A percentile compares a stretch with the other conserved stretches of the same genome.
Evolutionary conservation across 2,113 vertebrate genomes (phyloP).

Genomic region (Shinisaurus crocodilurus): DNA sequence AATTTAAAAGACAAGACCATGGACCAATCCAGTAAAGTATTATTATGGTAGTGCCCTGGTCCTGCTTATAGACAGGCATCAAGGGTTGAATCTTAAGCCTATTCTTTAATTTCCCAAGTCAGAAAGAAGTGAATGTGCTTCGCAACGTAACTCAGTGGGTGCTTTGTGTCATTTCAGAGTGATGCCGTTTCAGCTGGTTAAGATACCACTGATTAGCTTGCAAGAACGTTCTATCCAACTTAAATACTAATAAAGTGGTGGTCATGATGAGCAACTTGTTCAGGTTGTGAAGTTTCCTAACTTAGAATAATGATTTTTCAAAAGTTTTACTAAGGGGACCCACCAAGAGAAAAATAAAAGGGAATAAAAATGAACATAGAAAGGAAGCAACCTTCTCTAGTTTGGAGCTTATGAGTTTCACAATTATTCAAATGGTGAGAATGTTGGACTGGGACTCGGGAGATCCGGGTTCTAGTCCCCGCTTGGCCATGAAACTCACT

Average conservation of each 20-base stretch:
- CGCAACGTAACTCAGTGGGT: conserved; percentile 11
- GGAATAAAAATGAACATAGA: neutral
- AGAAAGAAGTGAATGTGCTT: neutral
- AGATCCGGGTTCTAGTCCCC: too few relatives aligned
- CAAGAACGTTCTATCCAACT: conserved; percentile 2
- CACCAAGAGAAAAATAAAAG: neutral
- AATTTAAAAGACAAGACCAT: neutral
- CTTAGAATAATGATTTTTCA: neutral
- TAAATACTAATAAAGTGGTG: neutral
- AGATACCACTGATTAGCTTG: neutral
- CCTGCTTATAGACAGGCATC: too few relatives aligned
- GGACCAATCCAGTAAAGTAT: conserved; percentile 14
- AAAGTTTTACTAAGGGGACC: neutral
- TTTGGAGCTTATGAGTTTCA: neutral
- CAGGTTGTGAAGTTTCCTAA: neutral
- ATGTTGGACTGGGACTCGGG: too few relatives aligned
- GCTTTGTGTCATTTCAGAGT: conserved; percentile 9
- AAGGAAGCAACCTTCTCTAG: neutral
- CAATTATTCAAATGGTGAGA: too few relatives aligned
- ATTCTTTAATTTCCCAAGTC: conserved; percentile 3
- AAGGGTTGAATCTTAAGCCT: neutral
- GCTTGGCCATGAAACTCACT: too few relatives aligned
- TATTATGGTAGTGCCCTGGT: neutral
- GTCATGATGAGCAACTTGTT: neutral
- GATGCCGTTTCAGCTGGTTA: conserved; percentile 11